Evolutionary conservation across 1,140 invertebrate species (phyloP).

Genomic region (Drosophila triauraria): DNA sequence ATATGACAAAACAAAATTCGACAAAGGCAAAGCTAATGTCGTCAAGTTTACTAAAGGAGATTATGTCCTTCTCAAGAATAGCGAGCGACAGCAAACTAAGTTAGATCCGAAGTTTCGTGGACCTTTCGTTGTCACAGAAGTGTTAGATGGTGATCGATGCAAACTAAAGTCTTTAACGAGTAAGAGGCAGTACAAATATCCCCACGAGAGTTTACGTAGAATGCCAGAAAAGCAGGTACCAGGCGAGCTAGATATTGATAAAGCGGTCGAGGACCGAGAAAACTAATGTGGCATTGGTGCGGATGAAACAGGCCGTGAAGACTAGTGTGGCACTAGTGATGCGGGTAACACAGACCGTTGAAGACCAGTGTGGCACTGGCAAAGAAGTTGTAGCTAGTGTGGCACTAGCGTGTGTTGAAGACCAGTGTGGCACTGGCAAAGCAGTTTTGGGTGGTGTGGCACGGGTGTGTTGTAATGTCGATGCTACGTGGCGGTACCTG

Average conservation of each 20-base stretch:
- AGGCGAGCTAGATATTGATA: background rate
- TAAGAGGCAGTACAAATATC: conserved; percentile 1
- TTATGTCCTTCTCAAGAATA: background rate
- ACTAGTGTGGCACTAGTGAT: too few species aligned
- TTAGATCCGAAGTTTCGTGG: background rate
- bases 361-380: too few species aligned
- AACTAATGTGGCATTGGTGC: background rate
- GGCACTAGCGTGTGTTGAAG: too few species aligned
- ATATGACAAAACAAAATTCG: background rate
- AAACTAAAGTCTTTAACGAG: background rate
- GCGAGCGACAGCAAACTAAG: background rate
- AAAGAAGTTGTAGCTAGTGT: too few species aligned
- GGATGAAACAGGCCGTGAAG: background rate
- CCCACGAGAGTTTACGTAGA: background rate
- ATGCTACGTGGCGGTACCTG: too few species aligned
- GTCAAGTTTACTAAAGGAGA: background rate
- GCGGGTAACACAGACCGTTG: too few species aligned
- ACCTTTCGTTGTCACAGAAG: too few species aligned
- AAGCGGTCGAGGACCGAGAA: background rate
- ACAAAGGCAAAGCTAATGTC: background rate
- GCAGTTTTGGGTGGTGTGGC: too few species aligned
- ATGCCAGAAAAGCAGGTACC: background rate
- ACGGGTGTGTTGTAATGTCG: too few species aligned
- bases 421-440: too few species aligned
- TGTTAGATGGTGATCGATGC: background rate